Base-by-base conservation (phyloP, 2,888 invertebrate species). In the Melieria omissa region DNA sequence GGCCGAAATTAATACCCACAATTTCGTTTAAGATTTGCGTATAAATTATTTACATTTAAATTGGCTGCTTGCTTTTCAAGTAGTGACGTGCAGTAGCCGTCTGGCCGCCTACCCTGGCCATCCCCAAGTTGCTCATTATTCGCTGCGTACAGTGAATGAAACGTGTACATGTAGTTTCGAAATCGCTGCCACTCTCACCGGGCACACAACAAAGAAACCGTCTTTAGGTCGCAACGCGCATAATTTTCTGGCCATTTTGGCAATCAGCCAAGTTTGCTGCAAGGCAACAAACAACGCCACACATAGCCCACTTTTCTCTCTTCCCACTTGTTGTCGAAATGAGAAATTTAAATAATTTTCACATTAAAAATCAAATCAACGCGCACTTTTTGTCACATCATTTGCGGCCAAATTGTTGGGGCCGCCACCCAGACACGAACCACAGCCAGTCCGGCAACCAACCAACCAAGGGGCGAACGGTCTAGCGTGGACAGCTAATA, bases 31-130 rank as follows among this genome's bases (percentile, higher is more conserved):
- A 55, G 29, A 55, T n/a, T 55, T 66, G 49, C 47, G 49, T 49
- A 66, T 58, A 57, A 58, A 46, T 57, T 58, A 66, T 66, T 66
- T 66, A 55, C 57, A 66, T 57, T 66, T 58, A 66, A 58, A 66
- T 66, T 66, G 58, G 66, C 9, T 47, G 6, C 42, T 66, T 66
- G 42, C 41, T 66, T 49, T 66, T 58, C 41, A 58, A 49, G 58
- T 45, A 41, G 41, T 58, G 47, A n/a, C 47, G 47, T n/a, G 12
- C 41, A 5, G 12, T 52, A 9, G 42, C 29, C 29, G 29, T 29
- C 29, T 29, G 29, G 3, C 29, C 29, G 3, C 29, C 2, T 29
- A 29, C 29, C 29, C 29, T 3, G 29, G 29, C 29, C 29, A 29
- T 2, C 29, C 29, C 29, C 29, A 29, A 29, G n/a, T 29, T 3